Base-by-base conservation (phyloP, 2,113 vertebrate species). In the Oreochromis niloticus region DNA sequence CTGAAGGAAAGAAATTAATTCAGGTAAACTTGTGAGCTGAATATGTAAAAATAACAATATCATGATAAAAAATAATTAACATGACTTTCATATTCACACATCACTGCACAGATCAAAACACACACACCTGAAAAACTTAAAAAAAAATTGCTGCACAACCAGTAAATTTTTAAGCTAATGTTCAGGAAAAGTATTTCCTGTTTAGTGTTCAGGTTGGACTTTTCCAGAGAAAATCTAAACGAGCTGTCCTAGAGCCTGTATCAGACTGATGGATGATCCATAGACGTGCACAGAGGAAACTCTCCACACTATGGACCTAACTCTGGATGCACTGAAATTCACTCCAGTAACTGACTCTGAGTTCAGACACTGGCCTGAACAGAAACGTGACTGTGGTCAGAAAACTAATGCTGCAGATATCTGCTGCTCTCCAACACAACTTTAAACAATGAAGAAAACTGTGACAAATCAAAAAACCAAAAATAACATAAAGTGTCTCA, bases 111-210 rank as follows among this genome's bases (percentile, higher is more conserved):
- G 48, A 9, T 50, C 2, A 50, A 50, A 50, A 50, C 19, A 50
- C 48, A 50, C 48, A 50, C 4, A 50, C 17, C 0, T 52, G 17
- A 52, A n/a, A 19, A 50, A 50, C 48, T 17, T 17, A 0, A 5
- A 10, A 52, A 52, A 1, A 52, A 5, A 54, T 54, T n/a, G 50
- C 9, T n/a, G 19, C 50, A 54, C 19, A 54, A 54, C 19, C 9
- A 54, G 19, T 54, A 54, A 54, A 54, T 2, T 54, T 54, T n/a
- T n/a, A 54, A 54, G 9, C 50, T 1, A 54, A 54, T 10, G 19
- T 54, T 54, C 19, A 54, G 1, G 52, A 54, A 54, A 54, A 54
- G 50, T 54, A 54, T 54, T 54, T 54, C 52, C 52, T 54, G 9
- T 54, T 54, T n/a, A 10, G 52, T 0, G 52, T n/a, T 54, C 52